Evolutionary conservation across 1,140 invertebrate species (phyloP).

Genomic region (Pissodes strobi): DNA sequence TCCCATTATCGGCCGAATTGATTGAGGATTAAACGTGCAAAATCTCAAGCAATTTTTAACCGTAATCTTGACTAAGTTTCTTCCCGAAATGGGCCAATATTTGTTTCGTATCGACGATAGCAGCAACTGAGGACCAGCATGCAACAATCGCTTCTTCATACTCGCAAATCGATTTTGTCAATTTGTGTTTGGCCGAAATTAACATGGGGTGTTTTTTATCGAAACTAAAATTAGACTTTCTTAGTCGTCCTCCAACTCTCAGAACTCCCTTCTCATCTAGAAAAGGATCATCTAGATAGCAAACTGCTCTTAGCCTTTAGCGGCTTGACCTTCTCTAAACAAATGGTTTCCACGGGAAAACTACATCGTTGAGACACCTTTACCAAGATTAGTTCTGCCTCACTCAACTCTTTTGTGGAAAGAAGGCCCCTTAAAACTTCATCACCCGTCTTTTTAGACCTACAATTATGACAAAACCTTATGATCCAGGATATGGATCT

Average conservation of each 20-base stretch:
- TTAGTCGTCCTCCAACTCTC: slow-evolving; percentile 55
- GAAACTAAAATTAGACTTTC: slow-evolving; percentile 39
- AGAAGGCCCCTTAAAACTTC: neutral
- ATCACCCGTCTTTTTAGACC: neutral
- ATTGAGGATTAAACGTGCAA: slow-evolving; percentile 19
- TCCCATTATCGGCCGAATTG: slow-evolving; percentile 42
- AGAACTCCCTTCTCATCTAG: slow-evolving; percentile 53
- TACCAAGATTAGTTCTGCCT: neutral
- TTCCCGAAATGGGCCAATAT: slow-evolving; percentile 11
- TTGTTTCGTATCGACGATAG: neutral
- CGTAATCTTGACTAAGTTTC: slow-evolving; percentile 31
- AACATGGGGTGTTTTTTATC: slow-evolving; percentile 18
- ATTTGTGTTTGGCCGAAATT: neutral
- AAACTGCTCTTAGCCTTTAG: slow-evolving; percentile 55
- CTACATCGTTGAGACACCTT: neutral
- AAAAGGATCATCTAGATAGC: slow-evolving; percentile 50
- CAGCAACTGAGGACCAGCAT: slow-evolving; percentile 1
- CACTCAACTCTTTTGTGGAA: neutral
- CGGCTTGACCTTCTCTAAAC: slow-evolving; percentile 51
- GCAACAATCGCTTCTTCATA: neutral
- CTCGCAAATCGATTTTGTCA: neutral
- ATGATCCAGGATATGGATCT: neutral
- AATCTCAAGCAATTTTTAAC: slow-evolving; percentile 25
- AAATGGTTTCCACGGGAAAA: slow-evolving; percentile 51
- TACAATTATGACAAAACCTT: neutral